These are phyloP conservation scores for Heliconius hewitsoni DNA, from an alignment of 1,140 invertebrate genomes.

Conservation along the genomic window DNA sequence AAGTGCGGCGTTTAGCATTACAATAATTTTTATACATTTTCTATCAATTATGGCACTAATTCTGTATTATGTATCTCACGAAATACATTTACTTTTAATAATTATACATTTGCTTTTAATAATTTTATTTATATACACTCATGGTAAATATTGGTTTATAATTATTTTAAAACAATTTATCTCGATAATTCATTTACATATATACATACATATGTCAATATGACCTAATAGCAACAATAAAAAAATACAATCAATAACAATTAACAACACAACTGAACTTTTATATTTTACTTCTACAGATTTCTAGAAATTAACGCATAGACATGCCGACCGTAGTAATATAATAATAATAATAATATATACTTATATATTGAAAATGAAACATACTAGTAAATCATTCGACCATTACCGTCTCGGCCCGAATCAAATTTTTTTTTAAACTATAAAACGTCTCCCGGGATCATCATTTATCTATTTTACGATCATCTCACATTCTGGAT, in stretches of 20 bases:
- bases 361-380: constrained; percentile 1
- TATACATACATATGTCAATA: neutral
- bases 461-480: constrained; percentile 68
- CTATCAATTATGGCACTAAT: too few species aligned
- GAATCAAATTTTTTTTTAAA: constrained; percentile 40
- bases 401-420: constrained; percentile 21
- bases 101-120: too few species aligned
- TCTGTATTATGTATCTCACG: neutral
- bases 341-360: neutral
- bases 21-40: too few species aligned
- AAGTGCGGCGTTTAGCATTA: too few species aligned
- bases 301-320: constrained; percentile 1
- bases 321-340: neutral
- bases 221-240: neutral
- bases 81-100: too few species aligned
- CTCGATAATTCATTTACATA: neutral
- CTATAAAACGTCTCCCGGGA: constrained; percentile 36
- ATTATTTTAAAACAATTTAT: too few species aligned
- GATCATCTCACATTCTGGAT: constrained; percentile 50
- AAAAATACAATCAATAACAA: neutral
- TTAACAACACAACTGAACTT: neutral
- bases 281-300: neutral
- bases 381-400: constrained; percentile 9
- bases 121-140: too few species aligned
- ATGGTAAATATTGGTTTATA: too few species aligned